Evolutionary conservation across 2,888 invertebrate genomes (phyloP), one percentile per base, ranked within the genome.

Genomic region (Leptinotarsa haldemani): DNA sequence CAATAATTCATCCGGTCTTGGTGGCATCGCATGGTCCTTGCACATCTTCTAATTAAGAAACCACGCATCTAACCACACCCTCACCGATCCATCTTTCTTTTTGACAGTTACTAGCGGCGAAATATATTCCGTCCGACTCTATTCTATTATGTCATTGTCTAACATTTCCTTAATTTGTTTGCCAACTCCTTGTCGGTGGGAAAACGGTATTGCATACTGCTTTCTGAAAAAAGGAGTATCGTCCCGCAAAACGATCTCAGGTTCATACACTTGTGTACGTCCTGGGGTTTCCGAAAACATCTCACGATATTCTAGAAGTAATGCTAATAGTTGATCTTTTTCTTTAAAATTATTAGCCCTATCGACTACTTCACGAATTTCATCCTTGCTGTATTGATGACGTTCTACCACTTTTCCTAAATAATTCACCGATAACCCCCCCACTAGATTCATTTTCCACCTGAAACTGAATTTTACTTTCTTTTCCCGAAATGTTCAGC

Each of bases 281-380:
- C 69, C 69, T 3, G 63, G 69, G n/a, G 69, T 69, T 61, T 69
- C 69, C 3, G 69, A 69, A 61, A 69, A 69, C 22, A 69, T 15
- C 3, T 69, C 5, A n/a, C 40, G 22, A 69, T 61, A 69, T 20
- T 69, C 63, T 16, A 61, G 3, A 5, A 69, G 25, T 15, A 63
- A 50, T 50, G 40, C n/a, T 12, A 12, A 25, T 25, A 63, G 52
- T 48, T 48, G 16, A 16, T 48, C 16, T 48, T 48, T 48, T 15
- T 16, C 16, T 16, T 48, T 16, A 16, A 16, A 48, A 15, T 48
- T 48, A 48, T 15, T 16, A 48, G 48, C 48, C 1, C 48, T 13
- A 48, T 48, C 3, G 48, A 16, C 16, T 1, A 16, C 48, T 48
- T 48, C 48, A 4, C 48, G 48, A 48, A 48, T 48, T 53, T 70